phyloP scores from a whole-genome alignment of 2,113 vertebrate species.

The Neolamprologus modestus region DNA sequence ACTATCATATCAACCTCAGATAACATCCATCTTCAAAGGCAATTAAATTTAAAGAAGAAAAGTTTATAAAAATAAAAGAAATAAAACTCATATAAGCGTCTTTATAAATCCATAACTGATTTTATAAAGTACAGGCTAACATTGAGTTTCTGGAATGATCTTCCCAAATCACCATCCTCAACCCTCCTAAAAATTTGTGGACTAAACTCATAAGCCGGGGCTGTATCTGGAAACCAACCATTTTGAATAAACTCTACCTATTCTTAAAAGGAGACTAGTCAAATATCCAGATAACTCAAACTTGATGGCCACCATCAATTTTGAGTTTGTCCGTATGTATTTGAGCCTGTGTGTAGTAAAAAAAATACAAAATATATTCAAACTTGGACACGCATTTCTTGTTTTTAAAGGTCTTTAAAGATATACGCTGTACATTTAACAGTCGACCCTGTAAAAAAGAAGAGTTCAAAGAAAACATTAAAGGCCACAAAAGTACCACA shows the following conservation, averaged over 20 bases:
- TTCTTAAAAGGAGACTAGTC: not conserved
- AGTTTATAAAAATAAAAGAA: not conserved
- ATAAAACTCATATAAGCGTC: not conserved
- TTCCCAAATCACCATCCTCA: not conserved
- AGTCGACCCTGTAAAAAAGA: not conserved
- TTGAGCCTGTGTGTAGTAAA: not conserved
- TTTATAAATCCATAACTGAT: not conserved
- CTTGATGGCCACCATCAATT: accelerated
- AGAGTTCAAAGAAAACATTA: not conserved
- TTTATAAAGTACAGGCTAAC: not conserved
- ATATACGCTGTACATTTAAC: not conserved
- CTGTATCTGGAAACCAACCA: not conserved
- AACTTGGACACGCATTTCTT: not conserved
- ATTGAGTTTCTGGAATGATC: not conserved
- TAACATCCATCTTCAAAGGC: not conserved
- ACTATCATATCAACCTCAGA: not conserved
- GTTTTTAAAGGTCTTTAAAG: not conserved
- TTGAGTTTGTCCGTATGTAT: not conserved
- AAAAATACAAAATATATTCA: not conserved
- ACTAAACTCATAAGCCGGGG: not conserved
- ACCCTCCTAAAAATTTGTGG: not conserved
- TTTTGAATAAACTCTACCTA: not conserved
- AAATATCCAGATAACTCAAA: accelerated
- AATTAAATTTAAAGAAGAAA: not conserved
- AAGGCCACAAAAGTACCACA: not conserved